A percentile compares a stretch with the other conserved stretches of the same genome.
Conservation (phyloP, 2,113 vertebrate species). For the Ceratotherium simum region DNA sequence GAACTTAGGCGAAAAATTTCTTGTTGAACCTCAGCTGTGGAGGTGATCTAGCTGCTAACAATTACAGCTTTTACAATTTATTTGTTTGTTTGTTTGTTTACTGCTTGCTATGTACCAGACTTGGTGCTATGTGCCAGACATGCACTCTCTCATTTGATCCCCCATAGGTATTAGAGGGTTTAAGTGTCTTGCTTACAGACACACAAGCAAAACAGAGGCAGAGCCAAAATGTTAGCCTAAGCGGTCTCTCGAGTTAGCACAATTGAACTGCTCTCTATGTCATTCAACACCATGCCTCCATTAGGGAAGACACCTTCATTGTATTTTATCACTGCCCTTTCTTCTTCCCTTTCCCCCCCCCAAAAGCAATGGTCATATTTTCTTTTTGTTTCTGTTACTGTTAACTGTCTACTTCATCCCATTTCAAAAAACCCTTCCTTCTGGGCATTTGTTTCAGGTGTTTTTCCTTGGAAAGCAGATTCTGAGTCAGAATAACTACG, state of each 20-base stretch:
- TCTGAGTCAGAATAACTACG: background rate
- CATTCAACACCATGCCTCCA: accelerated
- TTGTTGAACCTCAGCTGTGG: background rate
- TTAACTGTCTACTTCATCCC: background rate
- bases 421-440: background rate
- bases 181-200: background rate
- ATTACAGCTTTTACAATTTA: background rate
- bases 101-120: background rate
- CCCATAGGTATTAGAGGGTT: background rate
- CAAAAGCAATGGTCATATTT: background rate
- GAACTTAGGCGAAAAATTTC: background rate
- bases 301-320: background rate
- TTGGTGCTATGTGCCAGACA: background rate
- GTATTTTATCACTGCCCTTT: background rate
- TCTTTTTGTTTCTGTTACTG: background rate
- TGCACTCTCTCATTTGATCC: background rate
- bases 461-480: background rate
- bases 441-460: background rate
- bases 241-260: background rate
- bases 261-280: background rate
- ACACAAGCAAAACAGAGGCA: background rate
- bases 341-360: background rate
- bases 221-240: background rate
- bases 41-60: background rate
- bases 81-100: background rate